A percentile compares a stretch with the other conserved stretches of the same genome.
phyloP scores from a whole-genome alignment of 2,113 vertebrate species.

The Hyla sarda region DNA sequence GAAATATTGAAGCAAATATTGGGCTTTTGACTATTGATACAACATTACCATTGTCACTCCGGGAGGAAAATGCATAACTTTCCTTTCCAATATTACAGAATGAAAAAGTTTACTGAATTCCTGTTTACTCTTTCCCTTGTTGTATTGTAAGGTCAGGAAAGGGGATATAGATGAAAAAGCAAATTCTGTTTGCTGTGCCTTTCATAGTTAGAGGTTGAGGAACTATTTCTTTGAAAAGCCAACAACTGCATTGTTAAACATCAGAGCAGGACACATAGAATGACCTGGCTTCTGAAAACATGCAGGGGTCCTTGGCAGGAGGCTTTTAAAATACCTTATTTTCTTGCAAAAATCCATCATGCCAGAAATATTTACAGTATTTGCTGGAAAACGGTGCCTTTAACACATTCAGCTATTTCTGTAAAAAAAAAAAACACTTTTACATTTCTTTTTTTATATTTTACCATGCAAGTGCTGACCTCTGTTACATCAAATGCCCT shows the following conservation, averaged over 20 bases:
- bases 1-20: conserved; percentile 50
- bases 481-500: background rate
- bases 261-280: conserved; percentile 35
- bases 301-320: conserved; percentile 24
- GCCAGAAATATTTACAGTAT: background rate
- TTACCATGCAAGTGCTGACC: background rate
- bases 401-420: background rate
- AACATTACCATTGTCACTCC: background rate
- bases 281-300: conserved; percentile 35
- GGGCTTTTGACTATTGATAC: conserved; percentile 7
- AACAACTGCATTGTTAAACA: conserved; percentile 52
- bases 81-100: background rate
- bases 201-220: conserved; percentile 46
- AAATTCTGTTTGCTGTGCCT: conserved; percentile 45
- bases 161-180: conserved; percentile 18
- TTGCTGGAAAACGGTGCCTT: background rate
- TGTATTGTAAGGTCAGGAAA: conserved; percentile 32
- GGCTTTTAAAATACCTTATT: conserved; percentile 18
- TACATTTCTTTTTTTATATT: background rate
- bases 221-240: conserved; percentile 54
- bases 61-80: background rate
- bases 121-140: conserved; percentile 25
- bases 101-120: conserved; percentile 26
- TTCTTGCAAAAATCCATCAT: background rate
- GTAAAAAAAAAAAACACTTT: no score